Evolutionary conservation across 2,797 vertebrate genomes (phyloP).

Genomic region (Sebastes paucispinis): DNA sequence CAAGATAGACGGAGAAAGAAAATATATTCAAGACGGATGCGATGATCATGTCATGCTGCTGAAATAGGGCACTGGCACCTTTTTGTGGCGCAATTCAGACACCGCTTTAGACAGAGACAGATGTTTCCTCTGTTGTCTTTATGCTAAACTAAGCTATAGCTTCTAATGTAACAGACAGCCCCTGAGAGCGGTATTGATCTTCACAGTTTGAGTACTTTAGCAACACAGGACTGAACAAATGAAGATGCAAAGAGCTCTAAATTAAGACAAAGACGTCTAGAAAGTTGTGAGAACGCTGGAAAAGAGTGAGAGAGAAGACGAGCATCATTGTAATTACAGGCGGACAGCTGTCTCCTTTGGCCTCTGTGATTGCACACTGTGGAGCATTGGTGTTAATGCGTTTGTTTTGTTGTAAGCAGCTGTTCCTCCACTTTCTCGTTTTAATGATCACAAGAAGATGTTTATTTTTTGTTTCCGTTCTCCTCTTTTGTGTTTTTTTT

Average conservation of each 20-base stretch:
- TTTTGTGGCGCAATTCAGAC: too few relatives aligned
- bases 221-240: neutral
- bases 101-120: neutral
- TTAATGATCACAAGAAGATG: slow-evolving; percentile 73
- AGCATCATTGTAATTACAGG: slow-evolving; percentile 63
- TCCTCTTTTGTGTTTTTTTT: slow-evolving; percentile 40
- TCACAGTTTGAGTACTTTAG: neutral
- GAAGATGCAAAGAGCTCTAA: neutral
- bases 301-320: slow-evolving; percentile 28
- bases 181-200: neutral
- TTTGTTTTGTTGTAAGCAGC: slow-evolving; percentile 78
- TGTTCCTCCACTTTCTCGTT: slow-evolving; percentile 67
- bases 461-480: slow-evolving; percentile 57
- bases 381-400: slow-evolving; percentile 71
- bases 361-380: slow-evolving; percentile 66
- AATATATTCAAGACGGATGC: too few relatives aligned
- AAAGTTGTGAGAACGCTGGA: slow-evolving; percentile 24
- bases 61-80: too few relatives aligned
- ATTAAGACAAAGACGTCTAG: slow-evolving; percentile 1
- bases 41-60: too few relatives aligned
- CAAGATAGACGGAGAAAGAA: too few relatives aligned
- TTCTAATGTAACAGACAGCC: neutral
- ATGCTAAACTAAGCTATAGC: neutral
- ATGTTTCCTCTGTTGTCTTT: neutral
- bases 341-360: slow-evolving; percentile 71